Evolutionary conservation across 2,888 invertebrate genomes (phyloP), one percentile per base, ranked within the genome.

Genomic region (Athripsodes cinereus): DNA sequence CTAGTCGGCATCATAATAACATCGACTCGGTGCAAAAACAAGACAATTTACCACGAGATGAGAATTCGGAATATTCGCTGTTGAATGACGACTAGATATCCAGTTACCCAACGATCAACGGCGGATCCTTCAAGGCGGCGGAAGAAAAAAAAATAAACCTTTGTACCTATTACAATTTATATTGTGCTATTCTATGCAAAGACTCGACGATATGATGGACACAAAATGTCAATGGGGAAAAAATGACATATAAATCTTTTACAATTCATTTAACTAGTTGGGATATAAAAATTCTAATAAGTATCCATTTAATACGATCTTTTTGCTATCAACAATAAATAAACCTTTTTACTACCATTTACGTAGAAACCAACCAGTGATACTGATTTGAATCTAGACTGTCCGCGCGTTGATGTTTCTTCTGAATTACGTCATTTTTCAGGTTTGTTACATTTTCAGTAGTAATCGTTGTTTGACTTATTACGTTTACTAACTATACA

Each of bases 341-440:
- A n/a, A n/a, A n/a, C n/a, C n/a, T n/a, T n/a, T n/a, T n/a, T n/a
- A n/a, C n/a, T n/a, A n/a, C n/a, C n/a, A n/a, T n/a, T n/a, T n/a
- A n/a, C n/a, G n/a, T n/a, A n/a, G n/a, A n/a, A n/a, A n/a, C n/a
- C n/a, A n/a, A n/a, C n/a, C n/a, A n/a, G n/a, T n/a, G n/a, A n/a
- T n/a, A n/a, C n/a, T n/a, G n/a, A n/a, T n/a, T n/a, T n/a, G n/a
- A n/a, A n/a, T n/a, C n/a, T n/a, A n/a, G n/a, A n/a, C 26, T 50
- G 19, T 34, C 60, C 60, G 57, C 31, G 57, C 60, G 60, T 60
- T 55, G 60, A 60, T 60, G 48, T 60, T 57, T 57, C 57, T 51
- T 44, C 16, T 22, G 35, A 22, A 53, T 60, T 60, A 57, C 60
- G 53, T 60, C 60, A 60, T 55, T 34, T 53, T 35, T 44, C 50